Evolutionary conservation across 2,888 invertebrate genomes (phyloP), one percentile per base, ranked within the genome.

Genomic region (Tillus elongatus): DNA sequence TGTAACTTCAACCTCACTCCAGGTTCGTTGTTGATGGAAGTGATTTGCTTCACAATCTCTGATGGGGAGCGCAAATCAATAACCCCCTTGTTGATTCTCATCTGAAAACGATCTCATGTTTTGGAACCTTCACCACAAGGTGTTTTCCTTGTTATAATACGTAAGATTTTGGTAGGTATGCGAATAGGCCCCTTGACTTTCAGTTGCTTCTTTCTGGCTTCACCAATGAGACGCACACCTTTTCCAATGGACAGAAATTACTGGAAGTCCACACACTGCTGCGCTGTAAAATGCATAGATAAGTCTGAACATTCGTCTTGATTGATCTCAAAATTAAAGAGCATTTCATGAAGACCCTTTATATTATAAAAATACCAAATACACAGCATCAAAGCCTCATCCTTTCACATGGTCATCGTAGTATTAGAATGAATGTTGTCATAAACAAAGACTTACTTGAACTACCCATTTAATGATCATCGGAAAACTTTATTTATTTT

Each of bases 121-220:
- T 98, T 98, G 48, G 97, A 97, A 70, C 98, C 98, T 69, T 98
- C 98, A 75, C 98, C 98, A 64, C 98, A 98, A 60, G 98, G 98
- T 13, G 98, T 98, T 70, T 98, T 99, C 54, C 98, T 82, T 41
- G 98, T 98, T 24, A 98, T 98, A 67, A 98, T 98, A 57, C 97
- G 84, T 39, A 99, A 77, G 46, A 83, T 79, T 72, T 98, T 98
- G 50, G 97, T 98, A 29, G 98, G 98, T 92, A 99, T 93, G 60
- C 97, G 86, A 41, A 98, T 93, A 46, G 98, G 98, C 39, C 98
- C 98, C 74, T 96, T 96, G 3, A 96, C 96, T 55, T 89, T 86
- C 54, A 98, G 73, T 58, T 91, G 88, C 69, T 97, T 95, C 57
- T 92, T 92, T 71, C 97, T 97, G 36, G 97, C 95, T 44, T 93